A percentile compares a stretch with the other conserved stretches of the same genome.
These are phyloP conservation scores for Drosophila ercepeae DNA, from an alignment of 1,140 invertebrate species.

Conservation along the genomic window DNA sequence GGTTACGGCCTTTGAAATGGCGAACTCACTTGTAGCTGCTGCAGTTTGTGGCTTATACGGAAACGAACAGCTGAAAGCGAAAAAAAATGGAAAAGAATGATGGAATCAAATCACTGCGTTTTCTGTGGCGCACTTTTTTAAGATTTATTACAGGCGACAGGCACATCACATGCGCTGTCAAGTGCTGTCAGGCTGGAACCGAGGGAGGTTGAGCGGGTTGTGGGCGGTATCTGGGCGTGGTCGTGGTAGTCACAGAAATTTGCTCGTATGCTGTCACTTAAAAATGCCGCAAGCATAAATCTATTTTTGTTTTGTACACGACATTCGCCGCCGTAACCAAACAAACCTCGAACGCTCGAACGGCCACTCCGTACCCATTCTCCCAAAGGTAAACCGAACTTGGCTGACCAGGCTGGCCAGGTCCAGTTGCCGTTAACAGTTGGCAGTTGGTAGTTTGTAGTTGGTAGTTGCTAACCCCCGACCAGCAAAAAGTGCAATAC, in stretches of 20 bases:
- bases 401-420: constrained; percentile 8
- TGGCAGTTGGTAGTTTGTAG: background rate
- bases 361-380: constrained; percentile 4
- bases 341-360: constrained; percentile 31
- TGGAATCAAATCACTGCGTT: constrained; percentile 63
- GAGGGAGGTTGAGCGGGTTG: background rate
- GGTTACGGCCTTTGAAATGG: constrained; percentile 43
- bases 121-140: constrained; percentile 59
- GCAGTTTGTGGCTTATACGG: constrained; percentile 35
- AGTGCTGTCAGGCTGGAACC: constrained; percentile 38
- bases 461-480: constrained; percentile 25
- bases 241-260: constrained; percentile 57
- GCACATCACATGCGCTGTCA: constrained; percentile 74
- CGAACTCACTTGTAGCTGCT: constrained; percentile 59
- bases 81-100: constrained; percentile 25
- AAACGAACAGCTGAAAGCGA: constrained; percentile 14
- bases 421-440: constrained; percentile 22
- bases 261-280: constrained; percentile 79
- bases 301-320: constrained; percentile 72
- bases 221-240: constrained; percentile 6
- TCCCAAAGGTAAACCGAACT: constrained; percentile 17
- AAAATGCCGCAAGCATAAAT: constrained; percentile 81
- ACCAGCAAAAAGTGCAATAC: constrained; percentile 46
- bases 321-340: constrained; percentile 45
- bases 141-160: constrained; percentile 78